Base-by-base conservation (phyloP, 2,888 invertebrate species). In the Melipona beecheii region DNA sequence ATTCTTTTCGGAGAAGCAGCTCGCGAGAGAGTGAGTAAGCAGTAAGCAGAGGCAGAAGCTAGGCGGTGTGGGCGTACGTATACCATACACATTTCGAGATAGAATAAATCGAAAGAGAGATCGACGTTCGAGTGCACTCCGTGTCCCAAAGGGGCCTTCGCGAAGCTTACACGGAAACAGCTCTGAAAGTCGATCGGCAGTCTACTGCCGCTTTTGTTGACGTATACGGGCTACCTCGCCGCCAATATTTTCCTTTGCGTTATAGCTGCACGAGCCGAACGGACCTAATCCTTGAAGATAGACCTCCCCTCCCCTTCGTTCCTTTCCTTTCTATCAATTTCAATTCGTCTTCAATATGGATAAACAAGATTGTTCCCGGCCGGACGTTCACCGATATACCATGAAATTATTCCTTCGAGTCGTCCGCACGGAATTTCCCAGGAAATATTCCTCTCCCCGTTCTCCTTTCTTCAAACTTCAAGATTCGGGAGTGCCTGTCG, bases 121-220 rank as follows among this genome's bases (percentile, higher is more conserved):
- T 83, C 83, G 85, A 74, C 79, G 79, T 85, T 83, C 83, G 85
- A 85, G 85, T 83, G 85, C 83, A 85, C 83, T 77, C 62, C 31
- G 66, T 74, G 79, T 80, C 83, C 85, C 83, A 71, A 84, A 80
- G 85, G 82, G 79, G 83, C 76, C 80, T 70, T 62, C 74, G 83
- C 74, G 76, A 74, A 85, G 85, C 85, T 79, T 80, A 71, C 85
- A 68, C 66, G 79, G 83, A 84, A 85, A 85, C 84, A 83, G 84
- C 83, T 85, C 83, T 76, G 84, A 83, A 85, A 80, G 83, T 85
- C 85, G 85, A 85, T 85, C 85, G 79, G 83, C 79, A 77, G 85
- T 71, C 76, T 58, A 80, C 80, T 80, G 85, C 75, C 79, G 85
- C 84, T 85, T 85, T 85, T 83, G 85, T 85, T 80, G 85, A 79